phyloP scores from a whole-genome alignment of 2,113 vertebrate species.

The Copsychus sechellarum region DNA sequence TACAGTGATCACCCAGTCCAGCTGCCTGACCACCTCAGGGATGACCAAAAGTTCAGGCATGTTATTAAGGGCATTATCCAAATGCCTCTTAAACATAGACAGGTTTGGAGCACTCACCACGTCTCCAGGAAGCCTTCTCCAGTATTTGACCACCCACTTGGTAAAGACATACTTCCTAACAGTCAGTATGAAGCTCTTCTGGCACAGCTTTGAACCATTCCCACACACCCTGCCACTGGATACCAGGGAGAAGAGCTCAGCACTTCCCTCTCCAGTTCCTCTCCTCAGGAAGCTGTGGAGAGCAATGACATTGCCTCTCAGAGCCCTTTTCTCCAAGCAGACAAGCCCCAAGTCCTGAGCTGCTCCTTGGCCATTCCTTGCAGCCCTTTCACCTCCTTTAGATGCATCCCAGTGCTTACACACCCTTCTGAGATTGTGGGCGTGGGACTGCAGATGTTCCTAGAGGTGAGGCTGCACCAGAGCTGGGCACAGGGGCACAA shows the following conservation, averaged over 20 bases:
- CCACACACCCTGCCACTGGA: too few relatives aligned
- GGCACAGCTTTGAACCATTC: neutral
- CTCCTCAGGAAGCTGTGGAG: neutral
- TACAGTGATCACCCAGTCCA: neutral
- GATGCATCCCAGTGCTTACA: too few relatives aligned
- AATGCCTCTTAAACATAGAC: neutral
- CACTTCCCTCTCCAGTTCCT: too few relatives aligned
- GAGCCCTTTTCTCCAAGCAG: neutral
- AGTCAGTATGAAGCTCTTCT: rapidly evolving
- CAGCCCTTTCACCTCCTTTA: neutral
- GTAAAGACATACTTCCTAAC: neutral
- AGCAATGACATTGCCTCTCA: neutral
- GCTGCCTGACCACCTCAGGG: neutral
- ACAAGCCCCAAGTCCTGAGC: neutral
- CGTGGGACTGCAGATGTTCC: too few relatives aligned
- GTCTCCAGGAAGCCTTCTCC: neutral
- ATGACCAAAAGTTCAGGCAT: neutral
- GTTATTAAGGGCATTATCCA: neutral
- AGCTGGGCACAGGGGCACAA: neutral
- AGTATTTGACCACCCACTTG: neutral
- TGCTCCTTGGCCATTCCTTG: neutral
- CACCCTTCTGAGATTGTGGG: neutral
- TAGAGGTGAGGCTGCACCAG: too few relatives aligned
- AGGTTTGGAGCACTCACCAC: neutral
- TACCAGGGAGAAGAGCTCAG: too few relatives aligned